Base-by-base conservation (phyloP, 2,888 invertebrate species). In the Mellilla xanthometata region DNA sequence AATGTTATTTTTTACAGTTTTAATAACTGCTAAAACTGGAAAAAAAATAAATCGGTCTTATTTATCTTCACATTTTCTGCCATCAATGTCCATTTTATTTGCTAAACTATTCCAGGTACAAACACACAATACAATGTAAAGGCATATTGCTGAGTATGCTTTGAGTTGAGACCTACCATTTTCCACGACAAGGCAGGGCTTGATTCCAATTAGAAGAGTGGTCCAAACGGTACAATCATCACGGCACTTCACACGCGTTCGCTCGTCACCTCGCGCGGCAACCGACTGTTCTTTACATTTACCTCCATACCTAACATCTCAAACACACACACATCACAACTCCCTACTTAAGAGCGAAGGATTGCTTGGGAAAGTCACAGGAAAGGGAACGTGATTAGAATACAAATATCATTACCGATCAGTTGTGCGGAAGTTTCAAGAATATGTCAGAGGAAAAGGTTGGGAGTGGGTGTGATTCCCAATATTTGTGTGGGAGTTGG, bases 221-320 rank as follows among this genome's bases (percentile, higher is more conserved):
- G 75, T 76, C 71, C 78, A 84, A 82, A 78, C 71, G 72, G 29
- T 34, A 26, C 33, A 36, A 41, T 65, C 75, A 79, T 76, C 72
- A 75, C 81, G 68, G 33, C 69, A 65, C 67, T 52, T 42, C 57
- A 65, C 76, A 72, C 79, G 74, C 80, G 75, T 62, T 66, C 68
- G 57, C 44, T 49, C 66, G 58, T 60, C 50, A 33, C 59, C 69
- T 65, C 74, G 72, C 65, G 62, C 75, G 67, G 62, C 64, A 66
- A 67, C 67, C 68, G 73, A 82, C 83, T 86, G 81, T 34, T 38
- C 43, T 10, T 3, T 12, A 31, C 34, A 23, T 7, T n/a, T n/a
- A n/a, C n/a, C n/a, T n/a, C n/a, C 23, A 10, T 10, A 44, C 30
- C 29, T 33, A 35, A 10, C 29, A 42, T 32, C 42, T 30, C 15